Evolutionary conservation across 2,113 vertebrate genomes (phyloP), one percentile per base, ranked within the genome.

Genomic region (Elachura formosa): DNA sequence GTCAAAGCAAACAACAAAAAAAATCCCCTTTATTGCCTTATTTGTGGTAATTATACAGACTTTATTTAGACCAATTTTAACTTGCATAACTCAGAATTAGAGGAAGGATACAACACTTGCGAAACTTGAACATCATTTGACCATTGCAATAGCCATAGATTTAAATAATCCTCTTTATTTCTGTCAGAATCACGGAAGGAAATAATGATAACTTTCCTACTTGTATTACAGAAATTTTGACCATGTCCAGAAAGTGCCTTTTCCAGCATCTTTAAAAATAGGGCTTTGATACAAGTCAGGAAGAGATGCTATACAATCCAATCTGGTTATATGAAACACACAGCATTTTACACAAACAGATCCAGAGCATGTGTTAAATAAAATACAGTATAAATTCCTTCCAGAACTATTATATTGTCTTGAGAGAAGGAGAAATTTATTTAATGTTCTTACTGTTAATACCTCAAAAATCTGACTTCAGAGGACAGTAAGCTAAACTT

Each of bases 11-110:
- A 55, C 43, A n/a, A 59, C 52, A n/a, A 36, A 2, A 33, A 6
- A 67, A 10, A 9, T 14, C 6, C 1, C 1, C 7, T 69, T 8
- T 16, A 25, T 23, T 28, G 10, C 7, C 1, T 3, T 46, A 24
- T 63, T 78, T 85, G 3, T 63, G 4, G 3, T 51, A 67, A 78
- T 71, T 18, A 51, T 61, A n/a, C 4, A 10, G 38, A 66, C 36
- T 64, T 68, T 76, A 56, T 64, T 89, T 76, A 56, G 20, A 80
- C 1, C 3, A 5, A 11, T 63, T 90, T 80, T 43, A 72, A 41
- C 4, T 76, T 62, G 14, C 3, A 36, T n/a, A 59, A 61, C 8
- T 84, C 34, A 81, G 33, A 93, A 51, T 43, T 74, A 59, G n/a
- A 33, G 26, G 33, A 62, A 66, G 6, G 6, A 55, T 82, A 81